Evolutionary conservation across 2,888 invertebrate species (phyloP).

Genomic region (Tigriopus californicus): DNA sequence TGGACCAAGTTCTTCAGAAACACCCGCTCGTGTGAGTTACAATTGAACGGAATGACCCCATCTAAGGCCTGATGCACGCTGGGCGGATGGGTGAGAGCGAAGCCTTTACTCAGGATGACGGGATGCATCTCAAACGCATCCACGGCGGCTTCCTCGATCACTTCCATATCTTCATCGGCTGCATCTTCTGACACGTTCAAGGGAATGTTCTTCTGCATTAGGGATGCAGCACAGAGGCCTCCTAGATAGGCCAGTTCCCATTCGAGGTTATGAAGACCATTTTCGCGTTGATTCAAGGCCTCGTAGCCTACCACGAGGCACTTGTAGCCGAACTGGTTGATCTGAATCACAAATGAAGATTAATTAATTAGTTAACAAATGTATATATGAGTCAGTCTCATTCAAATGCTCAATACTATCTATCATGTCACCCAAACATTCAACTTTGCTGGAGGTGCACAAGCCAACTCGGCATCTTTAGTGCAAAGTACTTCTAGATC

Average conservation of each 20-base stretch:
- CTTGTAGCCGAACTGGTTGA: conserved; percentile 60
- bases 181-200: conserved; percentile 35
- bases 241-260: conserved; percentile 75
- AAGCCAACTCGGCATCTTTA: too few species aligned
- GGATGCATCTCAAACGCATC: conserved; percentile 45
- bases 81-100: conserved; percentile 67
- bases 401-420: not conserved
- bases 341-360: conserved; percentile 23
- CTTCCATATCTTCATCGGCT: conserved; percentile 47
- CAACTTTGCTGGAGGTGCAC: too few species aligned
- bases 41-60: conserved; percentile 54
- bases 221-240: conserved; percentile 71
- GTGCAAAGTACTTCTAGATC: too few species aligned
- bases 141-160: conserved; percentile 47
- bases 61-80: conserved; percentile 76
- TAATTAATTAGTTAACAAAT: not conserved
- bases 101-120: conserved; percentile 61
- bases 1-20: conserved; percentile 82
- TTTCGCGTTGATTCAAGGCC: conserved; percentile 26
- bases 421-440: not conserved
- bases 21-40: conserved; percentile 69
- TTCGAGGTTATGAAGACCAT: conserved; percentile 53
- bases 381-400: too few species aligned
- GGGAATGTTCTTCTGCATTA: conserved; percentile 60
- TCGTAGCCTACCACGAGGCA: conserved; percentile 57